These are phyloP conservation scores for Penaeus japonicus DNA, from an alignment of 1,140 invertebrate species.

Conservation along the genomic window DNA sequence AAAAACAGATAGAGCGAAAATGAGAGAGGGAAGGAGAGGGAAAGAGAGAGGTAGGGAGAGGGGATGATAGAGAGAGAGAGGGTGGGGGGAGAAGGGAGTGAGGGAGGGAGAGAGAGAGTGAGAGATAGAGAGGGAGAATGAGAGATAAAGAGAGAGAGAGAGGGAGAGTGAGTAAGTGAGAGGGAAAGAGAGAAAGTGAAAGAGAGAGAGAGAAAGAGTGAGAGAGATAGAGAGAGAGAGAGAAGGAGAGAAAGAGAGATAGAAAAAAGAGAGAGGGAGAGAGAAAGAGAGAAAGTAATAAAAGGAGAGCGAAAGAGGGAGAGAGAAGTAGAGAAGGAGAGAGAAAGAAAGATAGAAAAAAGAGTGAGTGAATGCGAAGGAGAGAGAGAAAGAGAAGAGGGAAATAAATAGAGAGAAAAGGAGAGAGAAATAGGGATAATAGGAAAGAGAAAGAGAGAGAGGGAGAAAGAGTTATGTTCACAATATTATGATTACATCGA, in stretches of 20 bases:
- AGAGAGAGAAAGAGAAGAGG: too few species aligned
- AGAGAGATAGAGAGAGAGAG: not conserved
- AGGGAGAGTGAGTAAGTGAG: not conserved
- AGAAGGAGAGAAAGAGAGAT: not conserved
- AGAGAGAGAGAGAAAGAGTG: not conserved
- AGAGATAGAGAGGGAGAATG: not conserved
- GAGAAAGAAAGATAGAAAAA: too few species aligned
- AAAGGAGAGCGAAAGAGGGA: too few species aligned
- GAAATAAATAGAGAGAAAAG: too few species aligned
- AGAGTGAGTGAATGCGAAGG: too few species aligned
- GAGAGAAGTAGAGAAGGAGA: too few species aligned
- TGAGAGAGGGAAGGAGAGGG: not conserved
- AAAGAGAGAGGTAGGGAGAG: not conserved
- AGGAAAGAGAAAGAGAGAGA: too few species aligned
- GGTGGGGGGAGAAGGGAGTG: not conserved
- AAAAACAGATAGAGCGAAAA: not conserved
- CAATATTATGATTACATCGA: too few species aligned
- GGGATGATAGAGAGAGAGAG: not conserved
- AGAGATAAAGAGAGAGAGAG: not conserved
- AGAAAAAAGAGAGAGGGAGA: not conserved
- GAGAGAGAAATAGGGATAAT: too few species aligned
- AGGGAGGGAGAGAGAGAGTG: not conserved
- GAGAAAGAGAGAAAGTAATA: not conserved
- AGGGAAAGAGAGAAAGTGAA: not conserved
- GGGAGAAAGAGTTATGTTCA: too few species aligned